Base-by-base conservation (phyloP, 2,113 vertebrate species). In the Varanus salvator region DNA sequence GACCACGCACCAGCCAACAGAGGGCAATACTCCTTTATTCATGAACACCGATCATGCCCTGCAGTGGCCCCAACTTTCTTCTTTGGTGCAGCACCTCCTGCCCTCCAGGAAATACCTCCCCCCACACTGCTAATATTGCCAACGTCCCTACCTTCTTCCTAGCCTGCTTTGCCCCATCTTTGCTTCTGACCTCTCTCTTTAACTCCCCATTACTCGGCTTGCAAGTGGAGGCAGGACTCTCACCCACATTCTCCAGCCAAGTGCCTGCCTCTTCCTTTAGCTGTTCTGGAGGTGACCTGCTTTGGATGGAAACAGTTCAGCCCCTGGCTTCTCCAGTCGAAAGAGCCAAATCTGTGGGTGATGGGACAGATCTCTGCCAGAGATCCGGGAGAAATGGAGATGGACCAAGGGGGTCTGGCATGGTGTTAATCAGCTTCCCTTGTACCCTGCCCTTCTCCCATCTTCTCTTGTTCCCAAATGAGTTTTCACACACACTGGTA, bases 61-160 rank as follows among this genome's bases (percentile, higher is more conserved):
- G 77, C 25, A 82, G 84, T 29, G 64, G 87, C 29, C 5, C 48
- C 82, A 29, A 15, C 21, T 34, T n/a, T 25, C 64, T 27, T 85
- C 64, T 14, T n/a, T 60, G 83, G 38, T 72, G 54, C 23, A 84
- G 64, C 54, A 9, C 77, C 77, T 80, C 80, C n/a, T 50, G 84
- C 50, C 83, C 60, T 69, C 64, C 85, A 50, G 12, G 80, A 54
- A 85, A 75, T 82, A 87, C 50, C 25, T 74, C 81, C 66, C 81
- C 82, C 86, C 78, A 64, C 38, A 19, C 11, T 12, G 57, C 3
- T 71, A 21, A 9, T 3, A 86, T 6, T 21, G 8, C 75, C 88
- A 84, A 14, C 44, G 64, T 52, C 31, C 48, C 72, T 27, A 54
- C 23, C 31, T 72, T 74, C 60, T 66, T 57, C 60, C 64, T 11